Conservation (phyloP, 2,113 vertebrate genomes). For the Saguinus midas region DNA sequence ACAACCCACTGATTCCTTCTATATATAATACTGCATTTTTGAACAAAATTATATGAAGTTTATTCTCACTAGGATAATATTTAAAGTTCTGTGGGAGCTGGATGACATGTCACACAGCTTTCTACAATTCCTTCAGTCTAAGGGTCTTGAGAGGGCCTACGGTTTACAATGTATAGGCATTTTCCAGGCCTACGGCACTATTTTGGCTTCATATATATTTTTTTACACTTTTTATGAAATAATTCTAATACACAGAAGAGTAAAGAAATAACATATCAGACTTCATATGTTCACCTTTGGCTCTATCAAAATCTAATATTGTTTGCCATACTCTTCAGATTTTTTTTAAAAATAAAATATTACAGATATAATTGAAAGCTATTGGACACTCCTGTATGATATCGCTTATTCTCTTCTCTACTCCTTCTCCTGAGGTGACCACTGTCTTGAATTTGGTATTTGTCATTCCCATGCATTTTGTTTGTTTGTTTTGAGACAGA, state of each 20-base stretch:
- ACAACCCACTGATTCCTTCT: neutral
- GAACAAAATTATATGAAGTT: neutral
- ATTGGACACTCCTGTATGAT: neutral
- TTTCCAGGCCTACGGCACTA: neutral
- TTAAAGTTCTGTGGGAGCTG: neutral
- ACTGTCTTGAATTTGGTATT: neutral
- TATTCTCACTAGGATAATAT: neutral
- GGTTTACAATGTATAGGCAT: neutral
- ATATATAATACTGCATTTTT: neutral
- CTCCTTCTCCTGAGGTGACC: neutral
- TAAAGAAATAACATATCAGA: neutral
- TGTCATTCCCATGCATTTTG: neutral
- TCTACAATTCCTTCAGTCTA: neutral
- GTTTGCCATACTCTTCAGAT: neutral
- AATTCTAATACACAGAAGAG: constrained; percentile 26
- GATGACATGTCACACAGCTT: neutral
- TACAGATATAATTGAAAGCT: neutral
- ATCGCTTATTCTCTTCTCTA: neutral
- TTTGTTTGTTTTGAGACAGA: too few species aligned
- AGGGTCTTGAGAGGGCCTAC: neutral
- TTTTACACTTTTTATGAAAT: neutral
- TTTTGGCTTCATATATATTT: neutral
- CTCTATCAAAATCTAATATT: neutral
- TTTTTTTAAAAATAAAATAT: neutral
- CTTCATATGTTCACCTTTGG: neutral